Base-by-base conservation (phyloP, 2,113 vertebrate genomes). In the Hypocryptadius cinnamomeus region DNA sequence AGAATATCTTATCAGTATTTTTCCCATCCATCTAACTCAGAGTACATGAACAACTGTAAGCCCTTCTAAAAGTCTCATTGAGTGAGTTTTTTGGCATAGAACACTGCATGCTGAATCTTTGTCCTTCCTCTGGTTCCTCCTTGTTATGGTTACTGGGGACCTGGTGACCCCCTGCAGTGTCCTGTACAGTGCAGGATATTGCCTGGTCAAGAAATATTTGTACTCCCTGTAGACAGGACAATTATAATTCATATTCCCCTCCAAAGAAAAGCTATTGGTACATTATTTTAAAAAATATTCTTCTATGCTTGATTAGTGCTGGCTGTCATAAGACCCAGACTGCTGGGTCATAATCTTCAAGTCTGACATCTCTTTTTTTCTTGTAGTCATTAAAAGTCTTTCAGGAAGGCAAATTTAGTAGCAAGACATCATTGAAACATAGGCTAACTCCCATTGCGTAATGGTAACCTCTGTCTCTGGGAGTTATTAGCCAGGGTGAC, bases 401-500 rank as follows among this genome's bases (percentile, higher is more conserved):
- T 89, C 77, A 87, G 70, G 76, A 74, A 85, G 80, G 28, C 54
- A 93, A 73, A 96, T 95, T 94, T 90, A 92, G 95, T 91, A 90
- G 85, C 61, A 81, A 91, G 79, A 80, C 56, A 21, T 91, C 68
- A 87, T 14, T 90, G 95, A 95, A 87, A 92, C 69, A 85, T 33
- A 90, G 87, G 51, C 87, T 81, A 85, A 76, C 66, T 95, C 93
- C 35, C 11, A 33, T 83, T 94, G 82, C 17, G 77, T 95, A 89
- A 78, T 60, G 56, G 72, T 90, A 82, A 91, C 91, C 91, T 90
- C 59, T 89, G 30, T 89, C 68, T 85, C 85, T 13, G 25, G 59
- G 90, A 97, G 61, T 93, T 92, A 89, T 42, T 37, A 66, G 65
- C 91, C 37, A 20, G 31, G 53, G 74, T 53, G 74, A 80, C 48